Base-by-base conservation (phyloP, 2,113 vertebrate species). In the Sceloporus tristichus region DNA sequence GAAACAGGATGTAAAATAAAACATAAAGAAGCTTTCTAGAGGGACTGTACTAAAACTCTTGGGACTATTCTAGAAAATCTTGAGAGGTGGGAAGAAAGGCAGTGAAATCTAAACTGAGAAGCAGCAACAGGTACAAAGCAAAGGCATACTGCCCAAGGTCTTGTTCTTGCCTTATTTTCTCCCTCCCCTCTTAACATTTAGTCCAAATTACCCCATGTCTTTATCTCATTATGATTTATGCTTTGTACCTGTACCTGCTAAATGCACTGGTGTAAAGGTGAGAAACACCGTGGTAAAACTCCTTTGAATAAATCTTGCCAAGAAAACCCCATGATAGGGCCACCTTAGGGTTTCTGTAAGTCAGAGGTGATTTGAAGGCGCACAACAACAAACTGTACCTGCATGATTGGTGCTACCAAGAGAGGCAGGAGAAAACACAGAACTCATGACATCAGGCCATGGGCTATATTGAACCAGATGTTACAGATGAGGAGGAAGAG, bases 1-100 rank as follows among this genome's bases (percentile, higher is more conserved):
- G n/a, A 85, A 42, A 34, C 34, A 89, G 6, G 2, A 62, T 92
- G 1, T 86, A 78, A 90, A 88, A 85, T 85, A 66, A 79, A 54
- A 23, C 1, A 85, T 71, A 71, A 74, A 16, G 25, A 81, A 11
- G 1, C 4, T 56, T 86, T 42, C 13, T 0, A 40, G 1, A 13
- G 19, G 65, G 53, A 48, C 27, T 86, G 38, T 85, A 10, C 11
- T 77, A n/a, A 80, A 87, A 53, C 16, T 16, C 16, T 73, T 40
- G 4, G 0, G 0, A 42, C 88, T 91, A 82, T 5, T 54, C 42
- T 42, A n/a, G 73, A 79, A 70, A 87, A 42, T 19, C 19, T 1
- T 0, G 91, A 84, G 14, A 82, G 27, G 23, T 85, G 85, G 9
- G 8, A 53, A 16, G 87, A n/a, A 9, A 4, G 1, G 27, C 7